Evolutionary conservation across 37 sponge, comb jelly and placozoan species (phyloP).

Genomic region (Mnemiopsis leidyi): DNA sequence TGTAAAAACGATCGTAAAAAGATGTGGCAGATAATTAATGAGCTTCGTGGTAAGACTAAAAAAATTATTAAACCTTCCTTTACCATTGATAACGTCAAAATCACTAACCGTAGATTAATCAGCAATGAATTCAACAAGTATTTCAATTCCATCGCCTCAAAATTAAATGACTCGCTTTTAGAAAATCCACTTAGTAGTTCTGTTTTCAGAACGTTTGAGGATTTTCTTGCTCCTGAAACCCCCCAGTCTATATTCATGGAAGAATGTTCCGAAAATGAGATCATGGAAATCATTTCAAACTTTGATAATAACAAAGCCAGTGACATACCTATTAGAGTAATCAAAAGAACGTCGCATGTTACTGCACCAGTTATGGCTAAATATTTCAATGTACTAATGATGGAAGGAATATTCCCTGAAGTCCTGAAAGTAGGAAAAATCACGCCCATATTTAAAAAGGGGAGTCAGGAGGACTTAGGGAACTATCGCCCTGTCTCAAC

Average conservation of each 20-base stretch:
- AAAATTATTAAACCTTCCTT: no score
- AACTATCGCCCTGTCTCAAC: no score
- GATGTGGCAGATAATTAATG: no score
- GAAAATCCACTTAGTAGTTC: not conserved
- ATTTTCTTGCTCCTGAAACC: not conserved
- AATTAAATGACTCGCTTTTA: not conserved
- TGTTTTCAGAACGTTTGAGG: not conserved
- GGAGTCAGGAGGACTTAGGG: no score
- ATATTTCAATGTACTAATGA: not conserved
- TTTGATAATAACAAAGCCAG: not conserved
- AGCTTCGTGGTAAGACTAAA: no score
- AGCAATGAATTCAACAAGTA: not conserved
- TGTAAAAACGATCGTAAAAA: not conserved
- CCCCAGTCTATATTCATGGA: not conserved
- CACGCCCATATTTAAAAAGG: no score
- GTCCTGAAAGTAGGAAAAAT: no score
- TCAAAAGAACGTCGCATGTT: not conserved
- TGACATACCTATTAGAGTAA: not conserved
- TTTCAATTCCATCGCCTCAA: not conserved
- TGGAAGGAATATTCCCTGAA: no score
- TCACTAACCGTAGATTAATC: not conserved
- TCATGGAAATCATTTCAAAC: not conserved
- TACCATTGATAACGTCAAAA: no score
- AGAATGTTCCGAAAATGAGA: not conserved
- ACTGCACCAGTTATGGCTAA: not conserved